Evolutionary conservation across 2,888 invertebrate genomes (phyloP).

Genomic region (Coenonympha arcania): DNA sequence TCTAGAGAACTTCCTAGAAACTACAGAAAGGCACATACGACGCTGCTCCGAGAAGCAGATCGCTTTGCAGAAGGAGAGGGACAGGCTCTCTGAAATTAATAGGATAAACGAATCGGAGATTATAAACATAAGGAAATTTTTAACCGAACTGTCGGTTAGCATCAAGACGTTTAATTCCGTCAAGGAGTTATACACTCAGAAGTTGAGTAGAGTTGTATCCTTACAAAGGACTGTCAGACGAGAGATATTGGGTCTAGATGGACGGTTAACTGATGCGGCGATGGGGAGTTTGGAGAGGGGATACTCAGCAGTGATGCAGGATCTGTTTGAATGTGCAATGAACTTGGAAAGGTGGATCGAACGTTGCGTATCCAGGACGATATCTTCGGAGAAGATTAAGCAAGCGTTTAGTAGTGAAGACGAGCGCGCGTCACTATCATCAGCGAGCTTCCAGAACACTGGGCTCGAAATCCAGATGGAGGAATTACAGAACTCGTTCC

Average conservation of each 20-base stretch:
- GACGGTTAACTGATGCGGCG: constrained; percentile 40
- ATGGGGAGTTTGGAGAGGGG: constrained; percentile 57
- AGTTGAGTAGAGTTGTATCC: constrained; percentile 52
- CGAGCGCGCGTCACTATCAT: constrained; percentile 43
- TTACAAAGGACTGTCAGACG: constrained; percentile 59
- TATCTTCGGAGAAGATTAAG: constrained; percentile 58
- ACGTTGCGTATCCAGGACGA: constrained; percentile 45
- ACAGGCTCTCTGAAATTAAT: constrained; percentile 55
- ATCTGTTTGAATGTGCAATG: constrained; percentile 55
- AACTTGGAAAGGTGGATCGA: constrained; percentile 63
- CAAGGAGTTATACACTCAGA: constrained; percentile 57
- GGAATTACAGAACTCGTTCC: constrained; percentile 59
- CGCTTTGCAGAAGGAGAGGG: constrained; percentile 56
- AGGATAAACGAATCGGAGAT: constrained; percentile 62
- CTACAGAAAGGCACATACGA: constrained; percentile 57
- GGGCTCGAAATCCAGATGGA: constrained; percentile 57
- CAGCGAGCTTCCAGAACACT: constrained; percentile 50
- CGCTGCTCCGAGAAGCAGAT: constrained; percentile 58
- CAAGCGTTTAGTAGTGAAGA: constrained; percentile 52
- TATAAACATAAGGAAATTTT: constrained; percentile 56
- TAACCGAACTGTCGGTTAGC: constrained; percentile 56
- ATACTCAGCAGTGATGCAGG: constrained; percentile 60
- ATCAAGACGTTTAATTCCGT: constrained; percentile 57
- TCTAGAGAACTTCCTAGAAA: constrained; percentile 63
- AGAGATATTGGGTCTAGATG: constrained; percentile 55